These are phyloP conservation scores for Geotria australis DNA, from an alignment of 2,797 vertebrate genomes.

Conservation along the genomic window DNA sequence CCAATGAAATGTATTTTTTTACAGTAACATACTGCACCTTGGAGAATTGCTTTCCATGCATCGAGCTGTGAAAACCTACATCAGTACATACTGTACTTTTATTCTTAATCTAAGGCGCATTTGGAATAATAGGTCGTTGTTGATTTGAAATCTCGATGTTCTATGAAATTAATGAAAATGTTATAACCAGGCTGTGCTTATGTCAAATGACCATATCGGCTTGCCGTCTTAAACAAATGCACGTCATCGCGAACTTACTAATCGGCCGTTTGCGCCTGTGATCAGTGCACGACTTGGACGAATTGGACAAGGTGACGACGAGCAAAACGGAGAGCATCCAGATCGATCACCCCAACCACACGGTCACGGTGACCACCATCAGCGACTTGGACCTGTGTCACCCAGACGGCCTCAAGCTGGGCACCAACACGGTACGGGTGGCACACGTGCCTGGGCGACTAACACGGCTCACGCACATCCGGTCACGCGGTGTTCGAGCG, in stretches of 20 bases:
- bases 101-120: no score
- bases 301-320: slow-evolving; percentile 37
- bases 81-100: no score
- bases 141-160: neutral
- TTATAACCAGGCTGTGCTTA: neutral
- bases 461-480: no score
- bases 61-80: no score
- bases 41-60: no score
- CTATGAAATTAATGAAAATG: neutral
- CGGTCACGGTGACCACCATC: slow-evolving; percentile 75
- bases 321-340: slow-evolving; percentile 31
- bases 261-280: neutral
- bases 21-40: no score
- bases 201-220: neutral
- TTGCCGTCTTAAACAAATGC: no score
- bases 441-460: neutral
- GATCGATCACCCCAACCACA: slow-evolving; percentile 68
- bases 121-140: no score
- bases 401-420: slow-evolving; percentile 15
- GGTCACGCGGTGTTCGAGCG: no score
- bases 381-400: slow-evolving; percentile 51
- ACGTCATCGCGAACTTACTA: neutral
- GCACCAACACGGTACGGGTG: slow-evolving; percentile 10
- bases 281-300: slow-evolving; percentile 32
- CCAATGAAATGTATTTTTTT: no score